Conservation (phyloP, 1,140 invertebrate species). For the Cydia strobilella region DNA sequence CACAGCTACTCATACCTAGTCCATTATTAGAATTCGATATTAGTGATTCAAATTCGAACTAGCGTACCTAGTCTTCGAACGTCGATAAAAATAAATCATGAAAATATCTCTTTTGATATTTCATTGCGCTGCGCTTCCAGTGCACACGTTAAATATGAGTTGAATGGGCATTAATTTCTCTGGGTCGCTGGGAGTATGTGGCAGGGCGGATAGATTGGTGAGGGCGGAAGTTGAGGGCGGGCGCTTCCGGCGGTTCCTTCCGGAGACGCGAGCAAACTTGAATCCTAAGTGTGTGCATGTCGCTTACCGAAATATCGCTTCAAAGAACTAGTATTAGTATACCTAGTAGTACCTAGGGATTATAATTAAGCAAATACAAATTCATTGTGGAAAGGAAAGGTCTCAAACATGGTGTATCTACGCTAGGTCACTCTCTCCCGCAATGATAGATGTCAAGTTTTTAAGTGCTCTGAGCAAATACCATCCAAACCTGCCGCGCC, state of each 20-base stretch:
- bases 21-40: not conserved
- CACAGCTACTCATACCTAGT: not conserved
- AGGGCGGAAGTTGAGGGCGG: conserved; percentile 26
- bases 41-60: not conserved
- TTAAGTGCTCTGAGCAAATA: too few relatives aligned
- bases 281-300: not conserved
- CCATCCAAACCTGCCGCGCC: too few relatives aligned
- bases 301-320: too few relatives aligned
- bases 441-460: too few relatives aligned
- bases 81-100: conserved; percentile 1
- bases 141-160: conserved; percentile 14
- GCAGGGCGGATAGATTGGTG: conserved; percentile 14
- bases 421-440: too few relatives aligned
- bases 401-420: too few relatives aligned
- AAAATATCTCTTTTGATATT: not conserved
- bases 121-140: not conserved
- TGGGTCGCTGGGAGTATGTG: not conserved
- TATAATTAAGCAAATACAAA: too few relatives aligned
- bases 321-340: too few relatives aligned
- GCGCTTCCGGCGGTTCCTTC: conserved; percentile 19
- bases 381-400: too few relatives aligned
- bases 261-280: conserved; percentile 10
- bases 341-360: too few relatives aligned
- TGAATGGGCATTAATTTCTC: conserved; percentile 11
- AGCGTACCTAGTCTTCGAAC: not conserved